Base-by-base conservation (phyloP, 2,797 vertebrate species). In the Tangara arthus region DNA sequence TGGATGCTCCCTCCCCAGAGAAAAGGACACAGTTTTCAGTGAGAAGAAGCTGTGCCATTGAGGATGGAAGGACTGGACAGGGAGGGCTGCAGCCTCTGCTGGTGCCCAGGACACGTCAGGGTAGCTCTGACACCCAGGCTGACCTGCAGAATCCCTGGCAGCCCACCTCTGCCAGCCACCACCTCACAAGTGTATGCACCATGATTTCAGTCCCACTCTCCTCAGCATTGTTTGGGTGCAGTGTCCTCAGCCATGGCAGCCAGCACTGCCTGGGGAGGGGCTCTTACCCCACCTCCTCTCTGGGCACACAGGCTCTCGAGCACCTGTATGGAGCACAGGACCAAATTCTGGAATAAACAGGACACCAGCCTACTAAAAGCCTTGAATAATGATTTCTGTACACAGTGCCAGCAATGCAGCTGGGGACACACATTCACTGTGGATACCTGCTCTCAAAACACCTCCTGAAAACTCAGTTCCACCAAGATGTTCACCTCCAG, bases 271-370 rank as follows among this genome's bases (percentile, higher is more conserved):
- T 17, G 49, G 26, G 47, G 56, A 59, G 6, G 12, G 39, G 32
- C 55, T 72, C 37, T 32, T 19, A 39, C 16, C 32, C 46, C 39
- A 44, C 11, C 64, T 72, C 55, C 24, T 10, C 17, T 4, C 41
- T 50, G 23, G 44, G 20, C 47, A 65, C 66, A 41, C 0, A 4
- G 37, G 23, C 11, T 81, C 39, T 52, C 0, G 0, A 41, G 28
- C 49, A 75, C 41, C 81, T 2, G 0, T 37, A 19, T 0, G 0
- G 37, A 87, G 30, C 23, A 23, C 0, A 71, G 63, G 8, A 56
- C 8, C 47, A 81, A 49, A 35, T 8, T 42, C 5, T 4, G 0
- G 19, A 47, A 15, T 42, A 46, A 34, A 76, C 13, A 46, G 42
- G 24, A 71, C 18, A 78, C 9, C 23, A 69, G 30, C 8, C 71